Conservation (phyloP, 2,888 invertebrate genomes). For the Drosophila siamana region DNA sequence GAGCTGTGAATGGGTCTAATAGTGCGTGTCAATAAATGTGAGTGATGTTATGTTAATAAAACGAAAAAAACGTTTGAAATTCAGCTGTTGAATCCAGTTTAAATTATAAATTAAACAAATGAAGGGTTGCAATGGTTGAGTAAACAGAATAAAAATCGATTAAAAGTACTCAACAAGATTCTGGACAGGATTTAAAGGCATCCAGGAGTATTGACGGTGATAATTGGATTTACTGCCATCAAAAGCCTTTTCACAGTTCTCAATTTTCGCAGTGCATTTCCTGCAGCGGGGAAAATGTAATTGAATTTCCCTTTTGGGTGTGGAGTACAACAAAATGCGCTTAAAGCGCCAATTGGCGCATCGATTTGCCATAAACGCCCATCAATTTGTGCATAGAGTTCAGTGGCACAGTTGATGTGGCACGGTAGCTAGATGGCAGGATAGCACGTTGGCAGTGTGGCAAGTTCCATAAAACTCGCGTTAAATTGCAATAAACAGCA, state of each 20-base stretch:
- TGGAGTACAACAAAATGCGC: conserved; percentile 23
- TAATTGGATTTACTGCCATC: conserved; percentile 28
- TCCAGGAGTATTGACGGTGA: neutral
- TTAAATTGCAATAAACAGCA: conserved; percentile 66
- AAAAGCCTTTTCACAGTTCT: conserved; percentile 9
- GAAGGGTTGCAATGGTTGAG: neutral
- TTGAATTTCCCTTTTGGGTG: conserved; percentile 36
- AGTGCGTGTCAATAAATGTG: too few species aligned
- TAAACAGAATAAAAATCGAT: conserved; percentile 7
- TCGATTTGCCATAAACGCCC: conserved; percentile 59
- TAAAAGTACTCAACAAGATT: conserved; percentile 6
- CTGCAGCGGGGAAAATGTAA: conserved; percentile 18
- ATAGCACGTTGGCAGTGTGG: neutral
- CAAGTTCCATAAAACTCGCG: conserved; percentile 43
- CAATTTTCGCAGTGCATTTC: conserved; percentile 22
- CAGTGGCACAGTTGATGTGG: conserved; percentile 26
- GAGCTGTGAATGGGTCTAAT: too few species aligned
- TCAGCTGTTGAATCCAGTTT: neutral
- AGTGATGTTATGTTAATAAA: too few species aligned
- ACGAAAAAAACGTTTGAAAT: too few species aligned
- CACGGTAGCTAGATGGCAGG: too few species aligned
- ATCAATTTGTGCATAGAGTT: conserved; percentile 19
- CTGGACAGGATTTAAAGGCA: neutral
- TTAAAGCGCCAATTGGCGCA: conserved; percentile 40
- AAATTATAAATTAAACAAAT: neutral